These are phyloP conservation scores for Polydrusus pterygomalis DNA, from an alignment of 2,888 invertebrate genomes.

Conservation along the genomic window DNA sequence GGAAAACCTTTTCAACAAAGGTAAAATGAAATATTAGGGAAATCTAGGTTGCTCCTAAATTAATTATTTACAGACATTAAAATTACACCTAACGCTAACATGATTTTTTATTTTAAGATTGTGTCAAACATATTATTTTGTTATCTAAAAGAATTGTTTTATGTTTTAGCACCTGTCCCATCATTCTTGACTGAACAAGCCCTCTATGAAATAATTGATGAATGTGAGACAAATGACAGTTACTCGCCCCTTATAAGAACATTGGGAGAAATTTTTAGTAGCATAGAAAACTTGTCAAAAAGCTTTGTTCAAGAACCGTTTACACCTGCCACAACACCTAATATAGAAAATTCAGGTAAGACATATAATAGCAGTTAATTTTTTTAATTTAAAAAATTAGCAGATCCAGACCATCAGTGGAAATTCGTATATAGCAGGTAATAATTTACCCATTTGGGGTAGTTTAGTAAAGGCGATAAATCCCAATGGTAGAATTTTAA, in stretches of 20 bases:
- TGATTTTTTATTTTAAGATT: too few species aligned
- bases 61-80: too few species aligned
- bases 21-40: too few species aligned
- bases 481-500: too few species aligned
- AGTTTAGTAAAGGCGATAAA: too few species aligned
- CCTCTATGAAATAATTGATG: conserved; percentile 83
- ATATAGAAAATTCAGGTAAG: conserved; percentile 58
- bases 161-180: conserved; percentile 65
- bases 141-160: not conserved
- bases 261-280: conserved; percentile 85
- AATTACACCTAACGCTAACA: too few species aligned
- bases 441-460: too few species aligned
- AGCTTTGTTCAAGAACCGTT: conserved; percentile 78
- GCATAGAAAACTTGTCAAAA: conserved; percentile 80
- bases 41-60: too few species aligned
- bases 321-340: conserved; percentile 53
- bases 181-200: conserved; percentile 84
- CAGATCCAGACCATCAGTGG: too few species aligned
- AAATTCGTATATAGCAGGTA: too few species aligned
- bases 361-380: not conserved
- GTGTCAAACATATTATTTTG: not conserved
- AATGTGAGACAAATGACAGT: conserved; percentile 80
- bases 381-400: too few species aligned
- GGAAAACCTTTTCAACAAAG: too few species aligned
- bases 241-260: conserved; percentile 85